phyloP scores from a whole-genome alignment of 2,888 invertebrate species.

The Xiphydria camelus region DNA sequence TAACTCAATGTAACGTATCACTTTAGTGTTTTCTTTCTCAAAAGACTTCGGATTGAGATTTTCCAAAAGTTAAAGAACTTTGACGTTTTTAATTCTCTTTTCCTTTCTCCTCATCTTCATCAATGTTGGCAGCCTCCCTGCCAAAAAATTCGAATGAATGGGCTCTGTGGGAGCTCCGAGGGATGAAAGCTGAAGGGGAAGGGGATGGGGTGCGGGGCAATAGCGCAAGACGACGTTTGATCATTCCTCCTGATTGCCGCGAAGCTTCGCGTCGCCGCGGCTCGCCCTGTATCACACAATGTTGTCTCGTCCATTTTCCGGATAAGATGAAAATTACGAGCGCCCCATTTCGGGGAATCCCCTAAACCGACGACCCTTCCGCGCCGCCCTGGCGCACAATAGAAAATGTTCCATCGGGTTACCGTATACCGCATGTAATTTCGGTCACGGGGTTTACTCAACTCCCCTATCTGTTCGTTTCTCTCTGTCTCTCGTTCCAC shows the following conservation, averaged over 20 bases:
- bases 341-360: slow-evolving; percentile 30
- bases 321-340: slow-evolving; percentile 48
- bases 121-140: too few relatives aligned
- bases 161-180: too few relatives aligned
- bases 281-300: slow-evolving; percentile 19
- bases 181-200: slow-evolving; percentile 10
- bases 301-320: slow-evolving; percentile 37
- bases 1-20: too few relatives aligned
- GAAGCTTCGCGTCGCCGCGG: slow-evolving; percentile 31
- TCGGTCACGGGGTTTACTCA: slow-evolving; percentile 10
- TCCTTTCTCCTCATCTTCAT: too few relatives aligned
- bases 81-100: too few relatives aligned
- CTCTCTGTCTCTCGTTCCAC: slow-evolving; percentile 5
- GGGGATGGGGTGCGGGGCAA: slow-evolving; percentile 4
- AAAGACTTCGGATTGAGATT: too few relatives aligned
- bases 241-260: slow-evolving; percentile 40
- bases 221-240: slow-evolving; percentile 32
- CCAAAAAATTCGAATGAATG: too few relatives aligned
- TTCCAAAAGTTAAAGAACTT: too few relatives aligned
- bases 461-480: slow-evolving; percentile 8
- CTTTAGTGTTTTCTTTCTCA: too few relatives aligned
- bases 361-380: slow-evolving; percentile 18
- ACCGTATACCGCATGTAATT: too few relatives aligned
- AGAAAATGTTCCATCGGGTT: slow-evolving; percentile 26
- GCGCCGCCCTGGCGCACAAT: slow-evolving; percentile 28